Evolutionary conservation across 1,140 invertebrate species (phyloP), one percentile per base, ranked within the genome.

Genomic region (Eciton burchellii): DNA sequence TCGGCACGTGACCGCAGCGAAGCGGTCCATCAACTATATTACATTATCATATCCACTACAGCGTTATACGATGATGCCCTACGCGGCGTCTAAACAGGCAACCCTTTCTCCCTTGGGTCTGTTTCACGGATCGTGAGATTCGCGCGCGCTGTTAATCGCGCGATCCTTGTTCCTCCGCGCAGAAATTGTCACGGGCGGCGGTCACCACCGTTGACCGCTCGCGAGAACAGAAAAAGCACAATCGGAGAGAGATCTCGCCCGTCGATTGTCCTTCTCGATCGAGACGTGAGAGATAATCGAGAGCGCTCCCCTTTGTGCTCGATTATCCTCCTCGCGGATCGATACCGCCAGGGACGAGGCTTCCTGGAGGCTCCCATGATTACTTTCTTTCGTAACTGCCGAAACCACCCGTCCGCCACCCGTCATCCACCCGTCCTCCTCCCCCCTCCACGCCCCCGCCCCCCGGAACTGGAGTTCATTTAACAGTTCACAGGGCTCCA

Each of bases 91-190:
- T 24, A 60, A 71, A 84, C 16, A 59, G 52, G 62, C 52, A 85
- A 83, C 84, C 84, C 85, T 84, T 76, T 70, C 66, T 89, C 90
- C 87, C 88, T 72, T 57, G 89, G 87, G 89, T 84, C 86, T 90
- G 82, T 87, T 91, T 90, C 89, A 85, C 72, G 82, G 74, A 56
- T 90, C 82, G 86, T 63, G 70, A 76, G 43, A 76, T 87, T 71
- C 77, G 59, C 52, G n/a, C n/a, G n/a, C 35, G 35, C 35, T 26
- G 76, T 9, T 62, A 21, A 52, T 19, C 47, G 59, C 8, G 12
- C 24, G 14, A 41, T 19, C 35, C 16, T 74, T 14, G 6, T 70
- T 59, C 24, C 29, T 24, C 4, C 14, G n/a, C 12, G 21, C n/a
- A 41, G 11, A n/a, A n/a, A n/a, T n/a, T n/a, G n/a, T n/a, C n/a